Evolutionary conservation across 2,888 invertebrate species (phyloP), one percentile per base, ranked within the genome.

Genomic region (Villa cingulata): DNA sequence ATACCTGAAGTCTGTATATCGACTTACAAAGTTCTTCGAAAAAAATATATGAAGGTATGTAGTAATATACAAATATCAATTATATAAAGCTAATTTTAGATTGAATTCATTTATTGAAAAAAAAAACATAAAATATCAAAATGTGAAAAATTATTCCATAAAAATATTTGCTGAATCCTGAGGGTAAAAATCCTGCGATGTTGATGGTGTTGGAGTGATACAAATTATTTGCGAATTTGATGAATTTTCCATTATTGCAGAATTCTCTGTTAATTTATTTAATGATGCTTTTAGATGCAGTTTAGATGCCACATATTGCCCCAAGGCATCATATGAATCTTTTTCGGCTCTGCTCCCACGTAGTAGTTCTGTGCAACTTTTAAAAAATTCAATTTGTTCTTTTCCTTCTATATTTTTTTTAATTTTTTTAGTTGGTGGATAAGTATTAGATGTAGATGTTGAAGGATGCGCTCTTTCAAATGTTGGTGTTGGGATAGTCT

Each of bases 181-280:
- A n/a, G n/a, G n/a, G n/a, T n/a, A n/a, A n/a, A n/a, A n/a, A n/a
- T n/a, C n/a, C n/a, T n/a, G n/a, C n/a, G n/a, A n/a, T n/a, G n/a
- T n/a, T n/a, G n/a, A n/a, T n/a, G n/a, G n/a, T 23, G 7, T 7
- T 6, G 23, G 4, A 23, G 23, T 23, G 4, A 23, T 6, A 6
- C 7, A 23, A 23, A 23, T 6, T 6, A 23, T 4, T 23, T 23
- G 7, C 7, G 23, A 23, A 23, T 23, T 23, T 23, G 7, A 23
- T 23, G 7, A 23, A 23, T 23, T 23, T 6, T 23, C 23, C 7
- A 23, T 7, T 23, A 23, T 23, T 37, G 17, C 27, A 27, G 38
- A 45, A 37, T 27, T 45, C 15, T 45, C 38, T 4, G 14, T 45
- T 9, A 45, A 37, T 38, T 45, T 37, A 38, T 45, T 45, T 23